Evolutionary conservation across 2,888 invertebrate species (phyloP).

Genomic region (Incurvaria masculella): DNA sequence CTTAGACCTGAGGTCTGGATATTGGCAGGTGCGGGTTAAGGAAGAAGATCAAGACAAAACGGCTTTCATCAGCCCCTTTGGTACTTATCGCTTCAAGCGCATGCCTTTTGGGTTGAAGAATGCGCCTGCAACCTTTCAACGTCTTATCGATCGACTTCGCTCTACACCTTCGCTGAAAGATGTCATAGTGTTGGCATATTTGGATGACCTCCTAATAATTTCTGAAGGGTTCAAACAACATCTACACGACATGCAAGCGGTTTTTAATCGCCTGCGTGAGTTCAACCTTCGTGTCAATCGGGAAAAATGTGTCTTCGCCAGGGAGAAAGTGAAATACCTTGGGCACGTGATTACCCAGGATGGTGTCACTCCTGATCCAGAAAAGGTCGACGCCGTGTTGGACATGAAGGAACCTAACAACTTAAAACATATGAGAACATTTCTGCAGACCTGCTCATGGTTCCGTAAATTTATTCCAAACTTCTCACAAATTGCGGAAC

Average conservation of each 20-base stretch:
- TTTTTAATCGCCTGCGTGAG: slow-evolving; percentile 6
- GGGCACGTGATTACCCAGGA: slow-evolving; percentile 4
- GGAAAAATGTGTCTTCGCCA: slow-evolving; percentile 3
- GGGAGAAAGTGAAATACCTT: not conserved
- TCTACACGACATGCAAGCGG: slow-evolving; percentile 10
- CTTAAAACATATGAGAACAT: slow-evolving; percentile 12
- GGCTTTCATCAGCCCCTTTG: slow-evolving; percentile 22
- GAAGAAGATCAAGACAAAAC: slow-evolving; percentile 21
- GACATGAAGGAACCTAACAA: slow-evolving; percentile 4
- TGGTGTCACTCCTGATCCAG: slow-evolving; percentile 14
- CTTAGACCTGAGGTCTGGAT: slow-evolving; percentile 26
- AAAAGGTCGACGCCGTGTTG: slow-evolving; percentile 14
- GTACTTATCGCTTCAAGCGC: slow-evolving; percentile 21
- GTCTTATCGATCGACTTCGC: slow-evolving; percentile 18
- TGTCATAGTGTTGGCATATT: slow-evolving; percentile 13
- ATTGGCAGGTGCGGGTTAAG: slow-evolving; percentile 23
- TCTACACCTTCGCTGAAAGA: slow-evolving; percentile 3
- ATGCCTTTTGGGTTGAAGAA: slow-evolving; percentile 25
- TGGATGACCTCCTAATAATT: slow-evolving; percentile 17
- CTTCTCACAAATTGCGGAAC: slow-evolving; percentile 18
- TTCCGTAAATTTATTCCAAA: slow-evolving; percentile 15
- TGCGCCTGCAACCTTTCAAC: slow-evolving; percentile 23
- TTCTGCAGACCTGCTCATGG: slow-evolving; percentile 18
- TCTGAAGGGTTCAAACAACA: slow-evolving; percentile 13
- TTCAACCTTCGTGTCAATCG: slow-evolving; percentile 12